Conservation (phyloP, 2,888 invertebrate genomes). For the Apocheima hispidaria region DNA sequence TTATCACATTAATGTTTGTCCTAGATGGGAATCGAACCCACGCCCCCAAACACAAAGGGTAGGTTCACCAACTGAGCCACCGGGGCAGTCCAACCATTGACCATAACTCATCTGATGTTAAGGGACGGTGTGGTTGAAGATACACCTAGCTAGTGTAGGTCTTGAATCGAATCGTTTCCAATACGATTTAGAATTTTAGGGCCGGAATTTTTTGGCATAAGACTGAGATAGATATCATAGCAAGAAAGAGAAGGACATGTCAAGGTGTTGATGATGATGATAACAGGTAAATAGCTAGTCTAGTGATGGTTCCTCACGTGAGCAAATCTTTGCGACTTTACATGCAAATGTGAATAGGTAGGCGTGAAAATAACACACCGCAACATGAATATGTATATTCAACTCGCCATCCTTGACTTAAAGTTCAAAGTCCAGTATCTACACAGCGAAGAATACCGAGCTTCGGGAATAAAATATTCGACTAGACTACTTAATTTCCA, state of each 20-base stretch:
- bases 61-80: too few species aligned
- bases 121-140: too few species aligned
- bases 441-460: not conserved
- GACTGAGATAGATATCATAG: not conserved
- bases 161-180: too few species aligned
- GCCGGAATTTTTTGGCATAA: too few species aligned
- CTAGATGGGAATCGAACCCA: too few species aligned
- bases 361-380: constrained; percentile 41
- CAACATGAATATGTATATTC: constrained; percentile 9
- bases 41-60: too few species aligned
- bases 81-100: too few species aligned
- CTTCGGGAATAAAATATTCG: not conserved
- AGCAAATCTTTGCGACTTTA: constrained; percentile 45
- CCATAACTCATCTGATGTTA: too few species aligned
- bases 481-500: constrained; percentile 5
- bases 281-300: not conserved
- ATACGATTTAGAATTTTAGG: too few species aligned
- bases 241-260: not conserved
- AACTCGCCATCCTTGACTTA: constrained; percentile 5
- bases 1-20: too few species aligned
- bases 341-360: constrained; percentile 47
- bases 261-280: not conserved
- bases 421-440: constrained; percentile 10
- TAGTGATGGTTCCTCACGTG: not conserved
- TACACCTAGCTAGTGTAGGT: too few species aligned